Evolutionary conservation across 2,797 vertebrate genomes (phyloP), one percentile per base, ranked within the genome.

Genomic region (Podarcis siculus): DNA sequence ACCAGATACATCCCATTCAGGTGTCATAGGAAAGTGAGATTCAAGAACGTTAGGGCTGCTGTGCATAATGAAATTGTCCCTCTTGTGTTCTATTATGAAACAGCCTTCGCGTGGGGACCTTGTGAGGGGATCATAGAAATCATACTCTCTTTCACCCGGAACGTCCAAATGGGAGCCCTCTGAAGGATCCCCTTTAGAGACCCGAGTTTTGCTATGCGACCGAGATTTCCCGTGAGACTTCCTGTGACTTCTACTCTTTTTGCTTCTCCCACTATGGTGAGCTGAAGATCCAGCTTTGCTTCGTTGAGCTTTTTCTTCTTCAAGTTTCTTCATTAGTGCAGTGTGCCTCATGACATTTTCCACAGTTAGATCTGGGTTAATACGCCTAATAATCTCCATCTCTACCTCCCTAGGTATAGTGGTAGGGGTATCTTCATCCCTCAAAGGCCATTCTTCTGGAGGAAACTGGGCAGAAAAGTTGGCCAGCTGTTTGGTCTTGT

Each of bases 401-500:
- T 99, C 99, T 81, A 99, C 97, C 2, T 99, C 98, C 84, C 98
- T 97, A 1, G 98, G 98, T 94, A 99, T 98, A 83, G 98, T 98
- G 61, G 97, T 98, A 39, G 98, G 98, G 0, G 95, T 97, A 93
- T 99, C 99, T 94, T 99, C 99, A 0, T 99, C 99, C 4, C 98
- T 97, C 61, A 99, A 97, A 0, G 99, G 99, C 99, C 99, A 99
- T 95, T 99, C 99, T 93, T 99, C 98, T 0, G 99, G 99, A 75
- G 99, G 99, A 90, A 99, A 99, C 95, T 99, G 99, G 85, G 98
- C 99, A 0, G 99, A 99, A 93, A 99, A 99, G 72, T 99, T 99
- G 73, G 98, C 98, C 89, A 99, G 94, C 92, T 99, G 99, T 95
- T 99, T 99, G 90, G 98, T 95, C 96, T 99, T 99, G 95, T 99